Evolutionary conservation across 2,888 invertebrate genomes (phyloP).

Genomic region (Brassicogethes aeneus): DNA sequence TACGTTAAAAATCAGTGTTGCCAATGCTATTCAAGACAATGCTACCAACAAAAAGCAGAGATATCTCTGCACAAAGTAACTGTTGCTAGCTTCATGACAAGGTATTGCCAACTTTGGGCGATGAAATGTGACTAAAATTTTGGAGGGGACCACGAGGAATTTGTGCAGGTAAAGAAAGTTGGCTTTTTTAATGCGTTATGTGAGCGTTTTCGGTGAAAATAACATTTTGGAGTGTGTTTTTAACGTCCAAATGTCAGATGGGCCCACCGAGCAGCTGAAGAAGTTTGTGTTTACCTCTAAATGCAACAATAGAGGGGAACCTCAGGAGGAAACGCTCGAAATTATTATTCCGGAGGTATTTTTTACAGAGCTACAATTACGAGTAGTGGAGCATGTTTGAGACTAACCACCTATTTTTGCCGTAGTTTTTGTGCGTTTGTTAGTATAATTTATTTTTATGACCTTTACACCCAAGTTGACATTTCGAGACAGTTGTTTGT

Average conservation of each 20-base stretch:
- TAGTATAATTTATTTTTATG: neutral
- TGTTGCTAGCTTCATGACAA: too few relatives aligned
- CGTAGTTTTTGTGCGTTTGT: too few relatives aligned
- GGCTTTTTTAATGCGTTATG: too few relatives aligned
- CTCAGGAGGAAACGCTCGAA: slow-evolving; percentile 64
- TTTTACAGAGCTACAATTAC: slow-evolving; percentile 3
- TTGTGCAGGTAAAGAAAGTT: neutral
- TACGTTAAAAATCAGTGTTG: neutral
- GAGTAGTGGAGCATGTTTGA: slow-evolving; percentile 2
- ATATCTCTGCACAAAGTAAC: too few relatives aligned
- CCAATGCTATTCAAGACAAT: neutral
- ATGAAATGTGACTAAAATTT: neutral
- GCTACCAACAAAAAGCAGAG: too few relatives aligned
- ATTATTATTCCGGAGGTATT: slow-evolving; percentile 70
- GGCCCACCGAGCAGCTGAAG: slow-evolving; percentile 61
- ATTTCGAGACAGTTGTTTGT: too few relatives aligned
- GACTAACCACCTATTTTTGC: too few relatives aligned
- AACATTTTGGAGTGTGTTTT: neutral
- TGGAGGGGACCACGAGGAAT: neutral
- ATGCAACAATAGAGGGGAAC: slow-evolving; percentile 48
- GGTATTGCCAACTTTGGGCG: too few relatives aligned
- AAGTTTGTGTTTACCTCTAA: slow-evolving; percentile 75
- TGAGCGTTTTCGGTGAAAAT: too few relatives aligned
- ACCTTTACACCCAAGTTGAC: neutral
- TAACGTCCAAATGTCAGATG: slow-evolving; percentile 49